Conservation (phyloP, 1,140 invertebrate species). For the Cydia strobilella region DNA sequence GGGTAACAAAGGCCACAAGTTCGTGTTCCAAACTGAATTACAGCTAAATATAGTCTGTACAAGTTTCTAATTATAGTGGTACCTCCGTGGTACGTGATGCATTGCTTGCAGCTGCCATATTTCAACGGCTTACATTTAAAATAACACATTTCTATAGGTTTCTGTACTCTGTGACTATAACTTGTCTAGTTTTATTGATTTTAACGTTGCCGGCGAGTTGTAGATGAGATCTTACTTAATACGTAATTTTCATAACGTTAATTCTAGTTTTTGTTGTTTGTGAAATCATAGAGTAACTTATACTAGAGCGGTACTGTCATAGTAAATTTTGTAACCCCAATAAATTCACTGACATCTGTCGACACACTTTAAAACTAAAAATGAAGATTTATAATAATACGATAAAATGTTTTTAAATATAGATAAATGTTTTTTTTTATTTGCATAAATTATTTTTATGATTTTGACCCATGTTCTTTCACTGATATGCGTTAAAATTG, state of each 20-base stretch:
- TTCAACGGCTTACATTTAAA: constrained; percentile 41
- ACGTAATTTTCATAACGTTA: constrained; percentile 6
- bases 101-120: constrained; percentile 42
- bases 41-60: constrained; percentile 33
- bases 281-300: too few relatives aligned
- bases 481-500: too few relatives aligned
- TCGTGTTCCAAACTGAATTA: constrained; percentile 39
- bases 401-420: too few relatives aligned
- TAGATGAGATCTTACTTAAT: constrained; percentile 1
- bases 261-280: constrained; percentile 9
- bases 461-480: too few relatives aligned
- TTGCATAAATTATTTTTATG: too few relatives aligned
- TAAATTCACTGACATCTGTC: too few relatives aligned
- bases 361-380: too few relatives aligned
- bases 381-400: too few relatives aligned
- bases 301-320: too few relatives aligned
- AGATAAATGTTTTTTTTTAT: too few relatives aligned
- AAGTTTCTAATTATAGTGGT: constrained; percentile 47
- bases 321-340: too few relatives aligned
- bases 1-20: constrained; percentile 41
- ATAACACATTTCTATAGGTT: constrained; percentile 37
- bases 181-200: constrained; percentile 7
- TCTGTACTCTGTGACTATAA: constrained; percentile 5
- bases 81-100: constrained; percentile 35
- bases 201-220: background rate